These are phyloP conservation scores for Maniola hyperantus DNA, from an alignment of 2,888 invertebrate species.

Conservation along the genomic window DNA sequence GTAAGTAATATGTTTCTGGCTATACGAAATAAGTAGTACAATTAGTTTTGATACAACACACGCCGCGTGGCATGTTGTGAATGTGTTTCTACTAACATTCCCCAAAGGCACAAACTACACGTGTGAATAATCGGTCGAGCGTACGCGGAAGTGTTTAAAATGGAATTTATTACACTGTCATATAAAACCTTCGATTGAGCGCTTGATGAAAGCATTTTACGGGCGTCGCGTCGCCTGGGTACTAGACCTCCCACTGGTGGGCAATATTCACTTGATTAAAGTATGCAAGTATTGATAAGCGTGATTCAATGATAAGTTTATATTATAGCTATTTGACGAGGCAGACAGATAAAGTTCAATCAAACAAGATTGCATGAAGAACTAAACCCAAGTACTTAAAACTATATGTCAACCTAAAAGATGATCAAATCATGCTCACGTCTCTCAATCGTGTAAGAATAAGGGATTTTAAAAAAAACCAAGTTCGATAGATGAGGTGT, in stretches of 20 bases:
- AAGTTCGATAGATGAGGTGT: too few relatives aligned
- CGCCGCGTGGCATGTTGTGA: background rate
- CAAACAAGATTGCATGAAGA: background rate
- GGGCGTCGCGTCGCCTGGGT: background rate
- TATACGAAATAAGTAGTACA: background rate
- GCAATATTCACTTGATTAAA: conserved; percentile 28
- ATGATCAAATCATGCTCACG: too few relatives aligned
- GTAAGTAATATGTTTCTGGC: too few relatives aligned
- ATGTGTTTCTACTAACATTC: conserved; percentile 32
- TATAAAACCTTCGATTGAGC: conserved; percentile 37
- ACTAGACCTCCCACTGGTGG: conserved; percentile 36
- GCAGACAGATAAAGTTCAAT: background rate
- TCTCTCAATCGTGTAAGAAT: too few relatives aligned
- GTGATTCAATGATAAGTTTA: conserved; percentile 12
- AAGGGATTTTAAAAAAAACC: too few relatives aligned
- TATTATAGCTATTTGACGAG: conserved; percentile 3
- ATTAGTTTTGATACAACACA: background rate
- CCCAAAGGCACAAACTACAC: conserved; percentile 48
- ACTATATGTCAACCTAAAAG: too few relatives aligned
- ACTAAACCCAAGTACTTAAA: background rate
- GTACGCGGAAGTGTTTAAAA: conserved; percentile 55
- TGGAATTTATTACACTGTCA: conserved; percentile 33
- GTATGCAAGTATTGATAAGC: conserved; percentile 1
- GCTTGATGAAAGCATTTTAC: conserved; percentile 34
- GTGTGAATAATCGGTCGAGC: conserved; percentile 46